Conservation (phyloP, 2,113 vertebrate species). For the Rhynchomys soricoides region DNA sequence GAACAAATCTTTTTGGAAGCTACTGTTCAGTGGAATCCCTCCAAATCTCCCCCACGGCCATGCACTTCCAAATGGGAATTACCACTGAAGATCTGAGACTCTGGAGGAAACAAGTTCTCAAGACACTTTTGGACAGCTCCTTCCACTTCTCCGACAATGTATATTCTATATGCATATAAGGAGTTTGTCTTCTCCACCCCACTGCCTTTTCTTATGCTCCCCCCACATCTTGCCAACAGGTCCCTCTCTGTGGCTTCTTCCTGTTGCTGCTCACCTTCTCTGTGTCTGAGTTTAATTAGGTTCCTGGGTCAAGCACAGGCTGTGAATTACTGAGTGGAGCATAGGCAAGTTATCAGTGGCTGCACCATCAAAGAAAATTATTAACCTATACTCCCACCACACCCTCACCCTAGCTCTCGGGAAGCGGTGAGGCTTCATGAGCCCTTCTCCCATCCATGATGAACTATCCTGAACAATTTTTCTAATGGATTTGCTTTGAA, state of each 20-base stretch:
- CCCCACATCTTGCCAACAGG: neutral
- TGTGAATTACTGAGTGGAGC: neutral
- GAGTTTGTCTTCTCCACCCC: neutral
- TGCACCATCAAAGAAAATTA: neutral
- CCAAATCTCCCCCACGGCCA: too few species aligned
- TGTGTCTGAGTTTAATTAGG: neutral
- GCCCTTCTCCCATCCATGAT: neutral
- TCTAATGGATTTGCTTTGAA: conserved; percentile 12
- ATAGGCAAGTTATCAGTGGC: neutral
- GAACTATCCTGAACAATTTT: neutral
- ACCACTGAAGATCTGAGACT: neutral
- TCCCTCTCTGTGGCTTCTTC: neutral
- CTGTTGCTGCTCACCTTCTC: neutral
- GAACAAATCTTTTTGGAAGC: conserved; percentile 25
- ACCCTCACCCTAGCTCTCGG: neutral
- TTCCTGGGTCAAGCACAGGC: neutral
- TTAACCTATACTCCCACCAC: neutral
- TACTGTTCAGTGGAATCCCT: neutral
- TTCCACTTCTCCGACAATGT: neutral
- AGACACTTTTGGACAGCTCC: conserved; percentile 9
- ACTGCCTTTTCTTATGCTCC: neutral
- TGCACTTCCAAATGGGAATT: conserved; percentile 2
- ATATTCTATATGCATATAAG: too few species aligned
- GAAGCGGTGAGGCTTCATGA: neutral
- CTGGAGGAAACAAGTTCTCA: conserved; percentile 31